These are phyloP conservation scores for Zosterops lateralis DNA, from an alignment of 2,113 vertebrate species.

Conservation along the genomic window DNA sequence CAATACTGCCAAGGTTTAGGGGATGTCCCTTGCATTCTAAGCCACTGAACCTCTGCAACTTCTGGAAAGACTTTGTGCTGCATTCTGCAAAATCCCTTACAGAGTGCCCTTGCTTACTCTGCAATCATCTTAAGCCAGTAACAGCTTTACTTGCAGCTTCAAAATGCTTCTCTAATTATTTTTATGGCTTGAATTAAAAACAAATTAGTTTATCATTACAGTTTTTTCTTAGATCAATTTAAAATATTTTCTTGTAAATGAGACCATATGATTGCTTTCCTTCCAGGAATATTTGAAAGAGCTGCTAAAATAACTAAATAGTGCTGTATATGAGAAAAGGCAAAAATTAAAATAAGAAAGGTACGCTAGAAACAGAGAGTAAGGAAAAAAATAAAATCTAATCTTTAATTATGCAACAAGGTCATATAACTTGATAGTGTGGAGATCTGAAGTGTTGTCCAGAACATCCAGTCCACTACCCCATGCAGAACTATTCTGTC, in stretches of 20 bases:
- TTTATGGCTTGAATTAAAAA: neutral
- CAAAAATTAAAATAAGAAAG: neutral
- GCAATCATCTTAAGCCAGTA: neutral
- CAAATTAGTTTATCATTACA: neutral
- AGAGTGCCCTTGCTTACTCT: neutral
- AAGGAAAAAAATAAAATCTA: neutral
- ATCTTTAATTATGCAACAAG: neutral
- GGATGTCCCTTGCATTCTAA: neutral
- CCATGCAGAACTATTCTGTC: neutral
- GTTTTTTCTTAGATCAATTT: neutral
- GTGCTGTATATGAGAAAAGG: neutral
- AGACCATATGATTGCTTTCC: neutral
- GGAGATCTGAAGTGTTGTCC: neutral
- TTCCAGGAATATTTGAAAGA: neutral
- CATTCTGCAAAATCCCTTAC: neutral
- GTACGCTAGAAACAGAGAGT: neutral
- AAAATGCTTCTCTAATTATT: neutral
- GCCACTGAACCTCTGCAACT: neutral
- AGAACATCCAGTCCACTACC: neutral
- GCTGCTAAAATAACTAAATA: neutral
- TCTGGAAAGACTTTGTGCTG: neutral
- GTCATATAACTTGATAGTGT: neutral
- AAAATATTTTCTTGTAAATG: constrained; percentile 5
- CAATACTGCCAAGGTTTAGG: neutral
- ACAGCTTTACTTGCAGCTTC: neutral